Evolutionary conservation across 2,888 invertebrate species (phyloP).

Genomic region (Noctua pronuba): DNA sequence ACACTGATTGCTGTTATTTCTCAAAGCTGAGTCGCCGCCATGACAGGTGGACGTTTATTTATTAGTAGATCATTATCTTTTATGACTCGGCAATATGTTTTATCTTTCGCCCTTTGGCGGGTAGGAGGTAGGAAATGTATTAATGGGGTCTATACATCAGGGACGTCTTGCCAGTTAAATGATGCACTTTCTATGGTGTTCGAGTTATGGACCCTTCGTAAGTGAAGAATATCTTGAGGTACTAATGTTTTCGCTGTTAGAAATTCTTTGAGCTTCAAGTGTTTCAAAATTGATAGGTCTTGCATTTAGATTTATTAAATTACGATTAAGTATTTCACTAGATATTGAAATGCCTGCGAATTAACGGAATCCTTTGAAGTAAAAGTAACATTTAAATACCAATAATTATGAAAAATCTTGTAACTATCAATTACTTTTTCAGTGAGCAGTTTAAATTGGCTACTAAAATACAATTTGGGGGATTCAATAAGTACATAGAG

Average conservation of each 20-base stretch:
- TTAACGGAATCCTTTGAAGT: not conserved
- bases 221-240: conserved; percentile 1
- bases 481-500: not conserved
- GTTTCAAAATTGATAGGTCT: not conserved
- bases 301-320: too few relatives aligned
- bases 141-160: conserved; percentile 56
- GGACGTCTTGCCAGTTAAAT: conserved; percentile 32
- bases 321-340: too few relatives aligned
- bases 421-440: not conserved
- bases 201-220: conserved; percentile 30
- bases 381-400: not conserved
- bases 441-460: not conserved
- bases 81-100: conserved; percentile 64
- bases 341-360: not conserved
- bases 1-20: conserved; percentile 72
- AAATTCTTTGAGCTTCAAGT: not conserved
- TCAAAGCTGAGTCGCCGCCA: conserved; percentile 68
- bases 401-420: not conserved
- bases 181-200: conserved; percentile 26
- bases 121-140: conserved; percentile 49
- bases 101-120: conserved; percentile 61
- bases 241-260: not conserved
- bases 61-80: conserved; percentile 69
- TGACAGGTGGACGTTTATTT: conserved; percentile 68
- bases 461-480: not conserved